phyloP scores from a whole-genome alignment of 2,888 invertebrate species.

The Embidobia sp. region DNA sequence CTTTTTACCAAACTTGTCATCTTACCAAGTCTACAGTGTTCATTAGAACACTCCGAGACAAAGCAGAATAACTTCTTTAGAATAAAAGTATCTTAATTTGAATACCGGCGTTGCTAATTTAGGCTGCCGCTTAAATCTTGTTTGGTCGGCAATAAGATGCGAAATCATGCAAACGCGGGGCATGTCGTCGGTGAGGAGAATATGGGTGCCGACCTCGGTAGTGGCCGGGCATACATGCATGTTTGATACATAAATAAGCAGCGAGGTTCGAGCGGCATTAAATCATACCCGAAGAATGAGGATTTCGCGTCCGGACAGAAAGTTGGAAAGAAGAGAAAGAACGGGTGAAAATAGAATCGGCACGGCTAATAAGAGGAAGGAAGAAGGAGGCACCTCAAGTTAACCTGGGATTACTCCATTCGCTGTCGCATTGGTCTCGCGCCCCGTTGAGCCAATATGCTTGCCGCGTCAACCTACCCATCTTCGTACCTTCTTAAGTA shows the following conservation, averaged over 20 bases:
- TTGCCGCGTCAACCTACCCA: slow-evolving; percentile 76
- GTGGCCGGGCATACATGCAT: slow-evolving; percentile 76
- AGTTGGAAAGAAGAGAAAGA: slow-evolving; percentile 64
- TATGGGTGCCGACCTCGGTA: slow-evolving; percentile 74
- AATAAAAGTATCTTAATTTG: slow-evolving; percentile 19
- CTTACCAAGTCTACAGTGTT: too few species aligned
- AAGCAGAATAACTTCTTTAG: neutral
- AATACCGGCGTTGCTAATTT: slow-evolving; percentile 33
- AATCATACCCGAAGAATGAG: slow-evolving; percentile 78
- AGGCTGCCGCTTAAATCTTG: slow-evolving; percentile 39
- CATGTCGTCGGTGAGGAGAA: slow-evolving; percentile 71
- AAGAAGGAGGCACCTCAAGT: slow-evolving; percentile 43
- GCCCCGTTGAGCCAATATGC: slow-evolving; percentile 80
- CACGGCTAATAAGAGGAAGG: slow-evolving; percentile 52
- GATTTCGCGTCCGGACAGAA: slow-evolving; percentile 73
- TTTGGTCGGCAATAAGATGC: slow-evolving; percentile 72
- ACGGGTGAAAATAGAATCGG: slow-evolving; percentile 57
- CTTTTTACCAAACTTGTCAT: too few species aligned
- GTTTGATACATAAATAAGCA: slow-evolving; percentile 80
- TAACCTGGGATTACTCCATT: slow-evolving; percentile 68
- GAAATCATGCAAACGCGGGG: slow-evolving; percentile 71
- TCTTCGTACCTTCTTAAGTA: slow-evolving; percentile 79
- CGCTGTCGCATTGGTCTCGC: slow-evolving; percentile 72
- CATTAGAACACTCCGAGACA: neutral
- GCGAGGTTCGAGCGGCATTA: slow-evolving; percentile 78